Evolutionary conservation across 2,113 vertebrate species (phyloP), one percentile per base, ranked within the genome.

Genomic region (Motacilla tschutschensis): DNA sequence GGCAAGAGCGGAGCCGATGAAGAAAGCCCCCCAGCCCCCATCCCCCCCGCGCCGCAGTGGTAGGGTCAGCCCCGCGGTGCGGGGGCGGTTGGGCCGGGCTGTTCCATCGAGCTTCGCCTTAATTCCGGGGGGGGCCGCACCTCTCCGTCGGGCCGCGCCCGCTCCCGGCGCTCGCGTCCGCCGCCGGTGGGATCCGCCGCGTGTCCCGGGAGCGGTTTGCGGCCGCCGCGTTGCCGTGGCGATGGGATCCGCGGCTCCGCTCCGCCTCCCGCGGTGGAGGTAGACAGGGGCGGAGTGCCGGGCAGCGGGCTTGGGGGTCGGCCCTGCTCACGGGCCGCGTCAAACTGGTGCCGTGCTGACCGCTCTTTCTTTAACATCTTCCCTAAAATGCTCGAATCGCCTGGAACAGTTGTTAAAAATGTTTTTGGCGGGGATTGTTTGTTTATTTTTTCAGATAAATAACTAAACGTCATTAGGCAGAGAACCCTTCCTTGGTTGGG

Each of bases 331-430:
- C 2, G 5, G 35, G 18, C 7, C 36, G 41, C 25, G 2, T 6
- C 43, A 1, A 0, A 0, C 8, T 5, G 1, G 35, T 0, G 10
- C 1, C 12, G 8, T 26, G n/a, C 36, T 20, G 28, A 3, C 14
- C 8, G 28, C 22, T 3, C 26, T 5, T 33, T 29, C 15, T 24
- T 31, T 10, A 20, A 10, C 44, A 0, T 3, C 31, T 11, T 33
- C 44, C 28, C 31, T 22, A 5, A 60, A 69, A 38, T 3, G 35
- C 40, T 50, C 24, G 16, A 26, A 5, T 9, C 12, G 25, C 6
- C 28, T 9, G 28, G 14, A 40, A 55, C 19, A 18, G 20, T 18
- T 48, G 28, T 59, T 21, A 2, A 12, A 35, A 9, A 21, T 36
- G 16, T 0, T 57, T 78, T 50, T 59, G 9, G n/a, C 15, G 31